phyloP scores from a whole-genome alignment of 2,797 vertebrate genomes.

The Onychomys torridus region DNA sequence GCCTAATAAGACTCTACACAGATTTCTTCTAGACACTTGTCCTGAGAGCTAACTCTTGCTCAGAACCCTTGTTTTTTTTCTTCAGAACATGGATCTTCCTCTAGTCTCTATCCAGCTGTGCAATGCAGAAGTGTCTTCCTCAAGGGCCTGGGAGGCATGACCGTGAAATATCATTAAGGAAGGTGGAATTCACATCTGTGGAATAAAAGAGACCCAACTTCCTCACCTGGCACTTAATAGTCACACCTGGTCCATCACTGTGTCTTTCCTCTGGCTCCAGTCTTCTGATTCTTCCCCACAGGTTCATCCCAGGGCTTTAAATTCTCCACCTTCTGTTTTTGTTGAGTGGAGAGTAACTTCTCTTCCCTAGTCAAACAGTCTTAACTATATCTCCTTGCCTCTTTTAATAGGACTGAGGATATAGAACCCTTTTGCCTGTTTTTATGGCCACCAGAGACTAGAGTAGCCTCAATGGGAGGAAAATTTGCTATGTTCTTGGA shows the following conservation, averaged over 20 bases:
- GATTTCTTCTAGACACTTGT: not conserved
- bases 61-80: not conserved
- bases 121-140: not conserved
- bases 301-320: not conserved
- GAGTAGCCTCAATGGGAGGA: too few species aligned
- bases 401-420: not conserved
- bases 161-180: not conserved
- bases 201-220: not conserved
- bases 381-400: not conserved
- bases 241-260: not conserved
- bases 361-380: not conserved
- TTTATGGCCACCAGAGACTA: too few species aligned
- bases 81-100: not conserved
- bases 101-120: not conserved
- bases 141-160: not conserved
- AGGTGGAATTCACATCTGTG: not conserved
- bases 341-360: not conserved
- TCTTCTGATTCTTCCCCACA: not conserved
- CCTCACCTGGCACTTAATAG: not conserved
- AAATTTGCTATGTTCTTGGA: too few species aligned
- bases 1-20: not conserved
- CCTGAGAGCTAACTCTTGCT: not conserved
- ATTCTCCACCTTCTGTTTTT: not conserved
- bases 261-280: too few species aligned
- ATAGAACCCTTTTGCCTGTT: not conserved